A percentile compares a stretch with the other conserved stretches of the same genome.
Evolutionary conservation across 2,113 vertebrate genomes (phyloP).

Genomic region (Turnix velox): DNA sequence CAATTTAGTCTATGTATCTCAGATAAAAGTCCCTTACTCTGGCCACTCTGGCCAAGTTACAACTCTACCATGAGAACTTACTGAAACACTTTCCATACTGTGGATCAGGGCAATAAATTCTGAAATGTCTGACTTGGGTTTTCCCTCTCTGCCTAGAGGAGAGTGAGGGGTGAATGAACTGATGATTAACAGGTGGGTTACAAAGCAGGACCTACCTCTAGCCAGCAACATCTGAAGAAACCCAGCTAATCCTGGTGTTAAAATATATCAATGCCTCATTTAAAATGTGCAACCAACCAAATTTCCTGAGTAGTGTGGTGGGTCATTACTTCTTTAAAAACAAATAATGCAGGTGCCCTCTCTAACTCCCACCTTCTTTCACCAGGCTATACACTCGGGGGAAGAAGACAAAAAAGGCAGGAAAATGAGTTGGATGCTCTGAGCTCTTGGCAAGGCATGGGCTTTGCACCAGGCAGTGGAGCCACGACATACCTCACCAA

Average conservation of each 20-base stretch:
- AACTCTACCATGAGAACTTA: neutral
- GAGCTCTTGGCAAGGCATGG: neutral
- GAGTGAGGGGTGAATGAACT: neutral
- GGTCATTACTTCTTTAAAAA: neutral
- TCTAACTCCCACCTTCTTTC: neutral
- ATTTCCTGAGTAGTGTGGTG: slow-evolving; percentile 1
- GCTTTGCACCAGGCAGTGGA: neutral
- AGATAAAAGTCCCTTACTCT: neutral
- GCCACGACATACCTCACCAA: neutral
- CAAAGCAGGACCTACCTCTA: neutral
- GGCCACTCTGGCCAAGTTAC: neutral
- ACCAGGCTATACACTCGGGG: neutral
- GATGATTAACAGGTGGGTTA: neutral
- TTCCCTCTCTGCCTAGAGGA: neutral
- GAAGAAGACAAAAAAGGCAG: neutral
- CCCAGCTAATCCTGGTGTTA: neutral
- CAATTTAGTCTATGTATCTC: neutral
- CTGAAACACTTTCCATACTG: neutral
- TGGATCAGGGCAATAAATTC: neutral
- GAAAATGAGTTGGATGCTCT: rapidly evolving
- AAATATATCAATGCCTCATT: slow-evolving; percentile 9
- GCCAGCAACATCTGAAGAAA: neutral
- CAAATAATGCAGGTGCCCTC: neutral
- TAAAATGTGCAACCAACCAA: slow-evolving; percentile 10
- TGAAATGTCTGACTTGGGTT: neutral